Conservation (phyloP, 2,888 invertebrate genomes). For the Xestobium rufovillosum region DNA sequence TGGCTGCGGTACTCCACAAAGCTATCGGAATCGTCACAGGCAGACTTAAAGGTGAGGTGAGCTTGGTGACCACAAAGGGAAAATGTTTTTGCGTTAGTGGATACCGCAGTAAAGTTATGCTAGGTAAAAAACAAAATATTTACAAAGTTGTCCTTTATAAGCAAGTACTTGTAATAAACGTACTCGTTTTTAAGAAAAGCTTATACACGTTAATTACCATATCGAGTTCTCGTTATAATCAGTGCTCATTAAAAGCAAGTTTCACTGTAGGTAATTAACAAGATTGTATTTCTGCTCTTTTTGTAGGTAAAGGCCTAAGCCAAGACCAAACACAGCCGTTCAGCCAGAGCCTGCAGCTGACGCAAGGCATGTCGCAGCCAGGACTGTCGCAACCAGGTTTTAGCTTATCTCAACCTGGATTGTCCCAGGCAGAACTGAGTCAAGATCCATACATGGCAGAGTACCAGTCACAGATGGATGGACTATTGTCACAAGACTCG, state of each 20-base stretch:
- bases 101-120: too few species aligned
- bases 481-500: conserved; percentile 80
- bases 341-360: conserved; percentile 62
- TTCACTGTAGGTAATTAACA: conserved; percentile 1
- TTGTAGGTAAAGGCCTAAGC: conserved; percentile 32
- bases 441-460: conserved; percentile 81
- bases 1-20: too few species aligned
- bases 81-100: too few species aligned
- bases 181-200: too few species aligned
- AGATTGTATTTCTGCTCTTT: conserved; percentile 6
- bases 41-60: too few species aligned
- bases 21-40: too few species aligned
- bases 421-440: conserved; percentile 66
- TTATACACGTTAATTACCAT: too few species aligned
- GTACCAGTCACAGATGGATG: conserved; percentile 91
- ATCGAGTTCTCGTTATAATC: not conserved
- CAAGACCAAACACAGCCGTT: conserved; percentile 46
- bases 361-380: conserved; percentile 72
- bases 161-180: too few species aligned
- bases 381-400: conserved; percentile 64
- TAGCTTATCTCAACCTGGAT: conserved; percentile 58
- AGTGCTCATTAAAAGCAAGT: not conserved
- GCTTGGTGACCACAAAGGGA: too few species aligned
- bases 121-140: too few species aligned
- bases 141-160: too few species aligned